These are phyloP conservation scores for Callopanchax toddi DNA, from an alignment of 2,113 vertebrate species.

Conservation along the genomic window DNA sequence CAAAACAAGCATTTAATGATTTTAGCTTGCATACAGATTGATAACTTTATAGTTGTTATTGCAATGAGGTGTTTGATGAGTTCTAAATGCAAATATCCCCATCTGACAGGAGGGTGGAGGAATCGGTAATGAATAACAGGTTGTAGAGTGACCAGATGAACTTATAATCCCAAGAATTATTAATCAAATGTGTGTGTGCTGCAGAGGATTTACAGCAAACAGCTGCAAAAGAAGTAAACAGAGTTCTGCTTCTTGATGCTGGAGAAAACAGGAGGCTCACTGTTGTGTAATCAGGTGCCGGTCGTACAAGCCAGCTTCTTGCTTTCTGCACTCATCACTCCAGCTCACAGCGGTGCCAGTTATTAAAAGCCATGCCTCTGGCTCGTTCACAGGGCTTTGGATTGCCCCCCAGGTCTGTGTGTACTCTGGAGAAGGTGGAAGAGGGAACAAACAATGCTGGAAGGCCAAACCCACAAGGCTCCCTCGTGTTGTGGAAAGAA, in stretches of 20 bases:
- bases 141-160: neutral
- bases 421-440: slow-evolving; percentile 54
- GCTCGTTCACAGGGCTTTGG: slow-evolving; percentile 12
- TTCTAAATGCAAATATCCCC: too few species aligned
- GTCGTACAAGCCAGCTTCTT: slow-evolving; percentile 11
- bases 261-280: neutral
- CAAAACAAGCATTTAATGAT: too few species aligned
- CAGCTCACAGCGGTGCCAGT: slow-evolving; percentile 31
- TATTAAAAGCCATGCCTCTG: slow-evolving; percentile 34
- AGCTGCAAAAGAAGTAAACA: neutral
- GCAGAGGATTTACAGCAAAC: neutral
- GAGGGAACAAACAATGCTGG: slow-evolving; percentile 53
- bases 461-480: slow-evolving; percentile 46
- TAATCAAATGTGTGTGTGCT: neutral
- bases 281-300: slow-evolving; percentile 51
- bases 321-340: slow-evolving; percentile 24
- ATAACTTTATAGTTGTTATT: too few species aligned
- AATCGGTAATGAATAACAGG: too few species aligned
- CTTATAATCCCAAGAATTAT: neutral
- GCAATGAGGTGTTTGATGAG: too few species aligned
- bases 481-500: slow-evolving; percentile 65
- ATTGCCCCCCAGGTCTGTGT: slow-evolving; percentile 39
- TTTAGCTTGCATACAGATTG: too few species aligned
- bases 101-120: too few species aligned
- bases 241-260: slow-evolving; percentile 1